Evolutionary conservation across 1,140 invertebrate species (phyloP).

Genomic region (Drosophila hydei): DNA sequence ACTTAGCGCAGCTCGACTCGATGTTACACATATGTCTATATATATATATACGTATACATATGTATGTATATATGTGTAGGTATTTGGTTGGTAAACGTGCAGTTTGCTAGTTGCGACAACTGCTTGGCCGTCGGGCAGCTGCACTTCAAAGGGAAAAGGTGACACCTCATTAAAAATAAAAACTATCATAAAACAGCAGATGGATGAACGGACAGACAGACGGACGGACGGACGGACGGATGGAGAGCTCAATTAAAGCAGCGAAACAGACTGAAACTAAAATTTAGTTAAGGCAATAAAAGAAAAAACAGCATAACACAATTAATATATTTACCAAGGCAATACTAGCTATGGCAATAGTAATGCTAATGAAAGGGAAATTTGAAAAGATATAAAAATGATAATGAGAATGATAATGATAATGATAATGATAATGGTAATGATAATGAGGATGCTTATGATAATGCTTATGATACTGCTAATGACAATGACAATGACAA

Average conservation of each 20-base stretch:
- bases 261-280: conserved; percentile 3
- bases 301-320: too few relatives aligned
- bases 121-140: not conserved
- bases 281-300: not conserved
- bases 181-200: not conserved
- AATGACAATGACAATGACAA: too few relatives aligned
- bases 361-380: too few relatives aligned
- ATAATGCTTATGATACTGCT: too few relatives aligned
- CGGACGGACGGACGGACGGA: not conserved
- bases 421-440: too few relatives aligned
- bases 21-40: not conserved
- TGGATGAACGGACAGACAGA: not conserved
- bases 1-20: not conserved
- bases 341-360: too few relatives aligned
- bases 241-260: conserved; percentile 5
- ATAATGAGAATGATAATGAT: too few relatives aligned
- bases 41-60: not conserved
- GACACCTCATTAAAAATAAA: conserved; percentile 9
- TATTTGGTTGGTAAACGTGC: not conserved
- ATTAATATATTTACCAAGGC: too few relatives aligned
- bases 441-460: too few relatives aligned
- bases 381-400: too few relatives aligned
- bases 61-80: too few relatives aligned
- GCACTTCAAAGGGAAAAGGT: conserved; percentile 1
- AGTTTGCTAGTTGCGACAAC: conserved; percentile 6